A percentile compares a stretch with the other conserved stretches of the same genome.
Conservation (phyloP, 2,888 invertebrate species). For the Cantharis nigra region DNA sequence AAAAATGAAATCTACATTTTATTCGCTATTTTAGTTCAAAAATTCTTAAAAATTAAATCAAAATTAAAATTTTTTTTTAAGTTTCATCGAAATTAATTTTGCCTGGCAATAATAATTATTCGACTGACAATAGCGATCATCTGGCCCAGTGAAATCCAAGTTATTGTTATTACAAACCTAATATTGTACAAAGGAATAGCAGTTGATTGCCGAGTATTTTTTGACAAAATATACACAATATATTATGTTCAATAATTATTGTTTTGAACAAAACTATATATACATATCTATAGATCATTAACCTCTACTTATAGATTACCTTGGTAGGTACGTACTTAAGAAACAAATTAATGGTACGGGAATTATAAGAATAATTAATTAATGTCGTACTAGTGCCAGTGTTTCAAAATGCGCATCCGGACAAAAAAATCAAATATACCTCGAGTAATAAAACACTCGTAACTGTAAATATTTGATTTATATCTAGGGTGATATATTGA, state of each 20-base stretch:
- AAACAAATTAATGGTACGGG: neutral
- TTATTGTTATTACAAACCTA: no score
- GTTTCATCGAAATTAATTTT: no score
- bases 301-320: neutral
- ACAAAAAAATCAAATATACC: constrained; percentile 4
- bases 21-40: no score
- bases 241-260: no score
- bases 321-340: neutral
- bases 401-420: neutral
- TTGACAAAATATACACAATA: neutral
- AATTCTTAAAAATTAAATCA: no score
- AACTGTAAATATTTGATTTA: constrained; percentile 26
- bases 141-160: no score
- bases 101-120: no score
- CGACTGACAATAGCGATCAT: no score
- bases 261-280: neutral
- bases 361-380: neutral
- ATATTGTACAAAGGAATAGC: neutral
- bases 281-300: neutral
- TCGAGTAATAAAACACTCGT: constrained; percentile 12
- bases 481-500: constrained; percentile 20
- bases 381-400: neutral
- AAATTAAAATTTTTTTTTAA: no score
- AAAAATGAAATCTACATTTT: no score
- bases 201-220: no score